Evolutionary conservation across 2,797 vertebrate species (phyloP), one percentile per base, ranked within the genome.

Genomic region (Dallia pectoralis): DNA sequence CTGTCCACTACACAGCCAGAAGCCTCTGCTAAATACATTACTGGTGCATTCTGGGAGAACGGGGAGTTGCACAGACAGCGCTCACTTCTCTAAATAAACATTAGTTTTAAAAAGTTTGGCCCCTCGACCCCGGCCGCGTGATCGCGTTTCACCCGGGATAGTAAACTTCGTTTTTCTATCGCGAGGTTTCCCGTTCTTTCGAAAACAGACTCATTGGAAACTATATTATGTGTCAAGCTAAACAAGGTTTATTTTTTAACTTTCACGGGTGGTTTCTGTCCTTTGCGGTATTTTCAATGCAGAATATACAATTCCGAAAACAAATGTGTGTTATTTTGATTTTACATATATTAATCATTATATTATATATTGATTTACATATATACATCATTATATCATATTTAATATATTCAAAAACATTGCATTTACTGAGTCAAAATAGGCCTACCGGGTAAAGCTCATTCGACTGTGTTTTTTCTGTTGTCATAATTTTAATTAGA

Each of bases 31-130:
- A 95, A 96, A 97, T 91, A 94, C 94, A 96, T 97, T 95, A 96
- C 90, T 82, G 88, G 87, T 87, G 91, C 89, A 93, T 93, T 93
- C 87, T 89, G 92, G 91, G 93, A 89, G 91, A 90, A 89, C 89
- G 88, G 92, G 93, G 94, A 95, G 94, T 93, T 92, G 89, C 90
- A 93, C 93, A 94, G 95, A 95, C 95, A 95, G 93, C 94, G 93
- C 95, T 96, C 95, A 95, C 95, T 95, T 96, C 96, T 96, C 95
- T 96, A 97, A 96, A 97, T 95, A 97, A 97, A 97, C 96, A 96
- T 97, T 97, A 96, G 96, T 97, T 95, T 97, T 97, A 95, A 97
- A 96, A 96, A 95, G 95, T 95, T 96, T 97, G 96, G 94, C 95
- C 96, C 92, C 88, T 72, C 95, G 96, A 96, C 96, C 96, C 91